These are phyloP conservation scores for Timema cristinae DNA, from an alignment of 2,888 invertebrate species.

Conservation along the genomic window DNA sequence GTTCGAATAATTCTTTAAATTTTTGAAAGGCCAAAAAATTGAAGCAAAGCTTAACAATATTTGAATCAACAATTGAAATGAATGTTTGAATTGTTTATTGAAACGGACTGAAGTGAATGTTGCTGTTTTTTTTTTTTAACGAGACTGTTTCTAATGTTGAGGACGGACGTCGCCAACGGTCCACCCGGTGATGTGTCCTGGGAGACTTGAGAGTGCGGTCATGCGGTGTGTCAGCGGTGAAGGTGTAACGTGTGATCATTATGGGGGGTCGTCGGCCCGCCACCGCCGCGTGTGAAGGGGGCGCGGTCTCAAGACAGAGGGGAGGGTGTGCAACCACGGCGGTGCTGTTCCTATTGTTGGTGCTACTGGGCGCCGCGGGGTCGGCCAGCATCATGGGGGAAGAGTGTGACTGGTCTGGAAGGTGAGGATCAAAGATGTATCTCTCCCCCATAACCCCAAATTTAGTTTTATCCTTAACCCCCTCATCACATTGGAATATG, in stretches of 20 bases:
- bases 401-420: slow-evolving; percentile 67
- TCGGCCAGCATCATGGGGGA: slow-evolving; percentile 57
- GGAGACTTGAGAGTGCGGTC: not conserved
- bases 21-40: no score
- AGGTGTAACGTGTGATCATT: not conserved
- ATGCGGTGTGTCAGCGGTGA: not conserved
- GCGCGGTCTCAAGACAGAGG: not conserved
- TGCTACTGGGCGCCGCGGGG: not conserved
- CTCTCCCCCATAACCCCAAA: no score
- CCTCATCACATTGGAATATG: no score
- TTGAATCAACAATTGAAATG: no score
- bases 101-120: no score
- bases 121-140: no score
- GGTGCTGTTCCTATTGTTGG: not conserved
- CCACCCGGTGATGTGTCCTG: slow-evolving; percentile 1
- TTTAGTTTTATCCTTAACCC: no score
- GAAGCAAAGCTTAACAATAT: no score
- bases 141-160: no score
- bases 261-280: not conserved
- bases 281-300: not conserved
- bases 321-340: not conserved
- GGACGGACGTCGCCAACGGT: not conserved
- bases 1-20: no score
- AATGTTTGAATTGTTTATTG: no score
- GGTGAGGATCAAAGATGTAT: slow-evolving; percentile 46